Evolutionary conservation across 2,797 vertebrate species (phyloP), one percentile per base, ranked within the genome.

Genomic region (Gymnocypris eckloni): DNA sequence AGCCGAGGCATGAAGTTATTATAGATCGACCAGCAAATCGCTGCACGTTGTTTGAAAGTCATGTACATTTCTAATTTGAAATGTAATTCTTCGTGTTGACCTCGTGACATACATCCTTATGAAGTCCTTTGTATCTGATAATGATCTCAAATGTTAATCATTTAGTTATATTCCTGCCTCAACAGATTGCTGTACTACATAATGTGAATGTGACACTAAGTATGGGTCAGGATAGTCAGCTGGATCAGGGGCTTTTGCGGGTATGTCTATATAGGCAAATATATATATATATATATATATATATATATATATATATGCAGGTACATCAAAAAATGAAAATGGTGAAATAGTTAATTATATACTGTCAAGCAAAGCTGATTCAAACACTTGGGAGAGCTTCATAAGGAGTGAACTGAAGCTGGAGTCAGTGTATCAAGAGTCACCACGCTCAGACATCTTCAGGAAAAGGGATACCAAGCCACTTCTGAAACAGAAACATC

Each of bases 1-100:
- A 87, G 79, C 72, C 4, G 66, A 86, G 78, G 71, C 70, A 83
- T 88, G 81, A 80, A 86, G 86, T 86, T 86, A 88, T 90, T 81
- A 86, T 72, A 87, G 86, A 87, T 52, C 66, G 76, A 86, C 64
- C 67, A 9, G 86, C 48, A 77, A 84, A 87, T 88, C 86, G 54
- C 79, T 48, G 64, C 66, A 45, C 43, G 59, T 70, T 77, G 33
- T 78, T 73, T 59, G 54, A 33, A 84, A 69, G 72, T 79, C 78
- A 64, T 84, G 85, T 77, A 56, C 33, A 78, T 28, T 76, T 52
- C 54, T 78, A 72, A 80, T 82, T 87, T 48, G 16, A 73, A 85
- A 86, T 77, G 33, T 56, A 52, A 59, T 78, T 79, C 64, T 85
- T 78, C 25, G 54, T 52, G 80, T 75, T 83, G 82, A 87, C 80